phyloP scores from a whole-genome alignment of 2,113 vertebrate genomes.

The Carlito syrichta region DNA sequence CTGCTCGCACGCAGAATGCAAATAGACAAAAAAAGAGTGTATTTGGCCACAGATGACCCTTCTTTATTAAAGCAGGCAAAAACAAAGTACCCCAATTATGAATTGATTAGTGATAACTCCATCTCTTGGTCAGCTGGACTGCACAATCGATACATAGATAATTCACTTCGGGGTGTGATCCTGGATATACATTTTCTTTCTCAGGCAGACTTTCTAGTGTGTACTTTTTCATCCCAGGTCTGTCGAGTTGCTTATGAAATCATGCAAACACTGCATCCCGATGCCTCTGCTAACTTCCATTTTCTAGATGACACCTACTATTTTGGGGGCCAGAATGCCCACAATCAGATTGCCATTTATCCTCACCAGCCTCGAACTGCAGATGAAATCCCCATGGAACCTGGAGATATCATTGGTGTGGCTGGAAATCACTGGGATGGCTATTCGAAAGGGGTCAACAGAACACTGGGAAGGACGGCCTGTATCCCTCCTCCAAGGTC shows the following conservation, averaged over 20 bases:
- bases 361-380: slow-evolving; percentile 91
- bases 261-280: slow-evolving; percentile 98
- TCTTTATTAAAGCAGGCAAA: slow-evolving; percentile 95
- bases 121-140: slow-evolving; percentile 99
- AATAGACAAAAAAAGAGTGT: slow-evolving; percentile 95
- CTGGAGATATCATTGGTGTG: slow-evolving; percentile 96
- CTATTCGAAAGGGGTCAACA: slow-evolving; percentile 98
- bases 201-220: slow-evolving; percentile 97
- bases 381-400: slow-evolving; percentile 96
- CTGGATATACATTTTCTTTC: slow-evolving; percentile 98
- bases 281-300: slow-evolving; percentile 96
- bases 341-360: slow-evolving; percentile 97
- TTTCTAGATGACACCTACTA: slow-evolving; percentile 99
- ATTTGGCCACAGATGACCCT: slow-evolving; percentile 97
- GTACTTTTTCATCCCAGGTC: slow-evolving; percentile 97
- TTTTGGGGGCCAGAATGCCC: slow-evolving; percentile 98
- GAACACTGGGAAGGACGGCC: slow-evolving; percentile 95
- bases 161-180: slow-evolving; percentile 96
- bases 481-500: slow-evolving; percentile 99
- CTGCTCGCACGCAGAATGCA: slow-evolving; percentile 89
- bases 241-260: slow-evolving; percentile 99
- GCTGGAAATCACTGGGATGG: slow-evolving; percentile 99
- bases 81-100: slow-evolving; percentile 94
- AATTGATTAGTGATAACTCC: slow-evolving; percentile 99
- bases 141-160: slow-evolving; percentile 97